These are phyloP conservation scores for Chelonia mydas DNA, from an alignment of 2,797 vertebrate species.

Conservation along the genomic window DNA sequence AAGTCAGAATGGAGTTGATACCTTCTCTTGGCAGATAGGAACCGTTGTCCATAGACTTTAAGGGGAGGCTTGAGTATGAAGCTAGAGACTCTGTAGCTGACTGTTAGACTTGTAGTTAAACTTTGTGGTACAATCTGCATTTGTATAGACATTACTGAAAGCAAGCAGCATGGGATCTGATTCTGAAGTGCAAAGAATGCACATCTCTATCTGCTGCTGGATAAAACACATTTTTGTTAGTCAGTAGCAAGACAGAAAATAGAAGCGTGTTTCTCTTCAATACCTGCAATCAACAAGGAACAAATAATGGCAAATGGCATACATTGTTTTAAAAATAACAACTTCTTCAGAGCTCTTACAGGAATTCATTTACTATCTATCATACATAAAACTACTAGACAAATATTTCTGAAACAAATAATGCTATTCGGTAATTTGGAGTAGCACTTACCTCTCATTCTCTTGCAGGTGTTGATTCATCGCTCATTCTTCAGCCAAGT, in stretches of 20 bases:
- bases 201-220: neutral
- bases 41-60: neutral
- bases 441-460: neutral
- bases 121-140: neutral
- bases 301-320: neutral
- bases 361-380: neutral
- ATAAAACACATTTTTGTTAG: neutral
- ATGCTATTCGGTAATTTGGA: neutral
- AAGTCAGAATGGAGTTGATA: neutral
- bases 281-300: neutral
- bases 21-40: neutral
- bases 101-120: neutral
- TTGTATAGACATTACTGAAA: neutral
- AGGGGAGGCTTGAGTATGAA: neutral
- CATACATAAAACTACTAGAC: neutral
- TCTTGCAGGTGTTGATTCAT: constrained; percentile 89
- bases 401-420: neutral
- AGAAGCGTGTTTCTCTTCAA: neutral
- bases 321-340: neutral
- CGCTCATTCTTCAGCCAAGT: constrained; percentile 86
- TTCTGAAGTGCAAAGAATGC: neutral
- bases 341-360: neutral
- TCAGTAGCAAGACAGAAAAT: neutral
- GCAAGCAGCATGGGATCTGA: neutral
- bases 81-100: neutral